Base-by-base conservation (phyloP, 2,113 vertebrate species). In the Ageneiosus marmoratus region DNA sequence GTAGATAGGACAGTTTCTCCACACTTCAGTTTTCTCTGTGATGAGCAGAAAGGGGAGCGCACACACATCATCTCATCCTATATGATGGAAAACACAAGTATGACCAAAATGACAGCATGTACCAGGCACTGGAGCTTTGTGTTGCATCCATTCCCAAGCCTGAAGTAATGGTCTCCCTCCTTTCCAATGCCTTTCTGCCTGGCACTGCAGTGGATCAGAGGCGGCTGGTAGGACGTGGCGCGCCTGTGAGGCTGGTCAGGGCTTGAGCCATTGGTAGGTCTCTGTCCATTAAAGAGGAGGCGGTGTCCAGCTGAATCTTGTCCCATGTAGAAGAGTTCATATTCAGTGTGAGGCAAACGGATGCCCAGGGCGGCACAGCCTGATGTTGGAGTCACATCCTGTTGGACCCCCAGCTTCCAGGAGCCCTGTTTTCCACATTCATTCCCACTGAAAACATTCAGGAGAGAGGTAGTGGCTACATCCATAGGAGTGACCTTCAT, bases 401-500 rank as follows among this genome's bases (percentile, higher is more conserved):
- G 96, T 88, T 96, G 94, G 50, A 96, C 77, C 1, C 96, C 96
- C 2, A 95, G 93, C 83, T 95, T 94, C 96, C 96, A 96, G 24
- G 95, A 96, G 18, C 95, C 95, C 88, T 96, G 95, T 0, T 93
- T 93, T 69, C 96, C 96, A 0, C 96, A 96, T 86, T 95, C 95
- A 0, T 96, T 93, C 51, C 95, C 95, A 0, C 92, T 95, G 88
- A 96, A 96, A 85, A 96, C 93, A 0, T 96, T 96, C 83, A 96
- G 93, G 15, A 96, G 92, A 0, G 95, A 96, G 29, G 95, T 95
- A 0, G 96, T 96, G 85, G 95, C 93, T 16, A 91, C 83, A 1
- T 96, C 96, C 95, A 96, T 95, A 46, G 96, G 95, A 0, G 95
- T 96, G 60, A 96, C 95, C 82, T 95, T 96, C 95, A 96, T 95